phyloP scores from a whole-genome alignment of 2,888 invertebrate species.

The Panopea generosa region DNA sequence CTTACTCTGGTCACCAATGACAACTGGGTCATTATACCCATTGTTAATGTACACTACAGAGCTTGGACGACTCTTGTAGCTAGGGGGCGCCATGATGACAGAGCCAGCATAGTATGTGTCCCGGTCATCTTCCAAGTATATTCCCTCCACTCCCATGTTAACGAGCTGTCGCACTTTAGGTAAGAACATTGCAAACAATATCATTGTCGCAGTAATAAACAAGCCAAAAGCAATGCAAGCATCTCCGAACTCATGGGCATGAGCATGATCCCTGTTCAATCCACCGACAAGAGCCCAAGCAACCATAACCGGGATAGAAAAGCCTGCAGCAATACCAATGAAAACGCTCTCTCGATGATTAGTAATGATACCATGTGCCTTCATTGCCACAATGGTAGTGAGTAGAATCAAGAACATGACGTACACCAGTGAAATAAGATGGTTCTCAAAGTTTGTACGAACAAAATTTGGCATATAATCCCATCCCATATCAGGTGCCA shows the following conservation, averaged over 20 bases:
- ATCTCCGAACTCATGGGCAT: constrained; percentile 81
- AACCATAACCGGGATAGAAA: constrained; percentile 91
- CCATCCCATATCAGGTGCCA: constrained; percentile 58
- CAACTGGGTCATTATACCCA: constrained; percentile 76
- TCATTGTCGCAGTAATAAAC: constrained; percentile 93
- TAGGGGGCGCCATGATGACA: constrained; percentile 79
- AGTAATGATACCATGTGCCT: constrained; percentile 93
- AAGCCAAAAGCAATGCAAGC: constrained; percentile 95
- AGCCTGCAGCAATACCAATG: constrained; percentile 94
- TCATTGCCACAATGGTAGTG: constrained; percentile 92
- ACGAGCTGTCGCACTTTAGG: constrained; percentile 95
- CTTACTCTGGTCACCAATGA: constrained; percentile 77
- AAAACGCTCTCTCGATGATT: constrained; percentile 97
- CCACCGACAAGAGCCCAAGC: constrained; percentile 89
- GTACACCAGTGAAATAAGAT: constrained; percentile 92
- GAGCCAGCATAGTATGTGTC: constrained; percentile 78
- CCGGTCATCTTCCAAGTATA: constrained; percentile 82
- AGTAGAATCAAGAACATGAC: constrained; percentile 94
- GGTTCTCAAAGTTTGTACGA: constrained; percentile 83
- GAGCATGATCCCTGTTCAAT: constrained; percentile 75
- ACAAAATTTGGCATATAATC: constrained; percentile 74
- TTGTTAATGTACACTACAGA: constrained; percentile 79
- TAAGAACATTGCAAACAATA: constrained; percentile 97
- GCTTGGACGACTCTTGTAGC: constrained; percentile 79
- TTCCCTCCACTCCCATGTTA: constrained; percentile 95